phyloP scores from a whole-genome alignment of 1,140 invertebrate species.

The Phymorhynchus buccinoides region DNA sequence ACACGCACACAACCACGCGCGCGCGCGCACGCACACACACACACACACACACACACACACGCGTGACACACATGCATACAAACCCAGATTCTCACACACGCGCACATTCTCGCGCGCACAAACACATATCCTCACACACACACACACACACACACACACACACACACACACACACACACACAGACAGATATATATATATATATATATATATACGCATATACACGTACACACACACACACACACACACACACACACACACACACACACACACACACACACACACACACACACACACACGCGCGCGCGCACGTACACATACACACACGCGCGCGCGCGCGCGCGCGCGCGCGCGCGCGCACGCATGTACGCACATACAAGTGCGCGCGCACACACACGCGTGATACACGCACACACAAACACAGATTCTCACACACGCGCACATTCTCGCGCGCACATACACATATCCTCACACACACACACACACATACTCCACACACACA shows the following conservation, averaged over 20 bases:
- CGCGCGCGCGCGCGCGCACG: too few relatives aligned
- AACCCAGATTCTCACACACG: neutral
- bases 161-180: neutral
- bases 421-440: too few relatives aligned
- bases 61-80: neutral
- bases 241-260: neutral
- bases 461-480: too few relatives aligned
- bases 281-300: neutral
- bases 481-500: too few relatives aligned
- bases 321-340: neutral
- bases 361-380: neutral
- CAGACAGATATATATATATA: neutral
- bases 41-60: neutral
- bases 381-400: too few relatives aligned
- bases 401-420: neutral
- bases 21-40: neutral
- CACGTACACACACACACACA: too few relatives aligned
- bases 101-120: neutral
- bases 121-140: neutral
- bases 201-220: neutral
- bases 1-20: neutral
- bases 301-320: neutral
- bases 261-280: conserved; percentile 17
- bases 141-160: neutral
- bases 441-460: too few relatives aligned